Base-by-base conservation (phyloP, 1,140 invertebrate species). In the Solenopsis invicta region DNA sequence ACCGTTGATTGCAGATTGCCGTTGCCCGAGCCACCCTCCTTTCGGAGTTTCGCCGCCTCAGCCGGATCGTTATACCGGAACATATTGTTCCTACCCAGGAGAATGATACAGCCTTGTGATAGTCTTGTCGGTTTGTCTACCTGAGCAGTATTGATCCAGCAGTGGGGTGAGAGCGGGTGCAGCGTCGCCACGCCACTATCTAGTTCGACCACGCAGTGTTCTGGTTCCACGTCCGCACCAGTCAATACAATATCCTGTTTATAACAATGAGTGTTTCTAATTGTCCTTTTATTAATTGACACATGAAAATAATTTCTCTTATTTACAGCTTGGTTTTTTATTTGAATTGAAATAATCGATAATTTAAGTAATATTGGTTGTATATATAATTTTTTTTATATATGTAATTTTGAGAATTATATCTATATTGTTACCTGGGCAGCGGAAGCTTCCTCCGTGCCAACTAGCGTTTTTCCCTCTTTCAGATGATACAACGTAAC, bases 11-110 rank as follows among this genome's bases (percentile, higher is more conserved):
- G 96, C 1, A 95, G 89, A 77, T 95, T 95, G 37, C 94, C 95
- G 84, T 95, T 95, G 41, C 94, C 94, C 24, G 94, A 93, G 84
- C 96, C 96, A 92, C 97, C 96, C 93, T 97, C 96, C 95, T 97
- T 97, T 54, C 98, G 96, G 64, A 99, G 95, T 93, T 98, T 98
- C 16, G 98, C 98, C 16, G 98, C 98, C 94, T 99, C 98, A 0
- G 96, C 97, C 37, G 98, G 98, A 96, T 99, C 98, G 95, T 99
- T 99, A 94, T 98, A 99, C 52, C 98, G 97, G 95, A 99, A 99
- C 96, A 99, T 98, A 94, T 98, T 98, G 59, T 98, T 98, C 87
- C 97, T 97, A 3, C 98, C 98, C 24, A 99, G 96, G 41, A 98
- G 95, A 48, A 99, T 97, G 45, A 98, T 98, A 93, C 97, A 98